These are phyloP conservation scores for Empidonax traillii DNA, from an alignment of 2,113 vertebrate genomes.

Conservation along the genomic window DNA sequence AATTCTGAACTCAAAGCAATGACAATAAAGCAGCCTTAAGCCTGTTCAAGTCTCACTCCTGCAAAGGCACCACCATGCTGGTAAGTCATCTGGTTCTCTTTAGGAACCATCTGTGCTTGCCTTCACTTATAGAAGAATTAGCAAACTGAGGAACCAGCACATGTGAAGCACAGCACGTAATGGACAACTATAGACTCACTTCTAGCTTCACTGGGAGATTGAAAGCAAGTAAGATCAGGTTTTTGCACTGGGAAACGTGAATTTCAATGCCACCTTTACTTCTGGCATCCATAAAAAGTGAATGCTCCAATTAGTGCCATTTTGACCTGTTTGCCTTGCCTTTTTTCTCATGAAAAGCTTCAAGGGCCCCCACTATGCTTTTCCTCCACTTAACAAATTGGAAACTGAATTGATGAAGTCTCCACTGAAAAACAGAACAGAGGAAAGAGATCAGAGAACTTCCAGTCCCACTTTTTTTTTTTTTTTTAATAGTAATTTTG, in stretches of 20 bases:
- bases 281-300: background rate
- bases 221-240: background rate
- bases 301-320: background rate
- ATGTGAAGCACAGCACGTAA: background rate
- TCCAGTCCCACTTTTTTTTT: background rate
- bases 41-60: background rate
- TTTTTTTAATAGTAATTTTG: background rate
- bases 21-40: background rate
- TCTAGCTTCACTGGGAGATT: background rate
- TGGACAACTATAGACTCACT: background rate
- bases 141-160: constrained; percentile 23
- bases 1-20: background rate
- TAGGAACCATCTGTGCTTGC: constrained; percentile 34
- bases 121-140: constrained; percentile 5
- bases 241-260: background rate
- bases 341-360: background rate
- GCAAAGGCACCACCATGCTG: background rate
- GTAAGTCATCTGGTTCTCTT: background rate
- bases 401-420: background rate
- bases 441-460: background rate
- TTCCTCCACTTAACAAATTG: background rate
- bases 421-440: background rate
- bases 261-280: background rate
- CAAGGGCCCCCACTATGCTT: background rate
- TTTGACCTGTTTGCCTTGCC: background rate